Base-by-base conservation (phyloP, 1,140 invertebrate species). In the Heliconius congener region DNA sequence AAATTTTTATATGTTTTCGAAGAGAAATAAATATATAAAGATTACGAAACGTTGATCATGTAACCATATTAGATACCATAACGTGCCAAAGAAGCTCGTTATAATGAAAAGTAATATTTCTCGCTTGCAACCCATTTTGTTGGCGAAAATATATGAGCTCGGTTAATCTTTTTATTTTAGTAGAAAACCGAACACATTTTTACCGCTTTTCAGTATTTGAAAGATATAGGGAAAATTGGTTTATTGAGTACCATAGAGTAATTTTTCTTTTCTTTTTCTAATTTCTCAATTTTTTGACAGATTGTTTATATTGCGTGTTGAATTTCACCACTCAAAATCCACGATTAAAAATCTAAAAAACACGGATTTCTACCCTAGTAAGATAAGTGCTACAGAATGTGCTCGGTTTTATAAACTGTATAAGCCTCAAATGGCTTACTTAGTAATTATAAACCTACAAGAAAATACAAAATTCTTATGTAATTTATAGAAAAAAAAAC, bases 71-170 rank as follows among this genome's bases (percentile, higher is more conserved):
- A 66, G 60, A 66, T 16, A 66, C 23, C 23, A 16, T 66, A 30
- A 66, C 60, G 13, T 30, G 13, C 60, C 9, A 66, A 66, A 66
- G 60, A 18, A 66, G 60, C 60, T 66, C 13, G 23, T 66, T 66
- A 66, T 66, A 66, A 66, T 66, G 60, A 66, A 66, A 66, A 66
- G 60, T 66, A 30, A 66, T 66, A 66, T 66, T 30, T 66, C 60
- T 66, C 60, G 60, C 13, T 66, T 30, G 23, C 3, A 66, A 66
- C 23, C 60, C 23, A 66, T 66, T 66, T 66, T 30, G 9, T 66
- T 66, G 60, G 9, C 23, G 60, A 30, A 66, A 66, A 66, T 66
- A 66, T 66, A 66, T 66, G 60, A 23, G 27, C 3, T 16, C 60
- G 27, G 60, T 66, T 66, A 66, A 66, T 66, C 60, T 66, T 66